phyloP scores from a whole-genome alignment of 2,888 invertebrate genomes.

The Raillietiella orientalis region DNA sequence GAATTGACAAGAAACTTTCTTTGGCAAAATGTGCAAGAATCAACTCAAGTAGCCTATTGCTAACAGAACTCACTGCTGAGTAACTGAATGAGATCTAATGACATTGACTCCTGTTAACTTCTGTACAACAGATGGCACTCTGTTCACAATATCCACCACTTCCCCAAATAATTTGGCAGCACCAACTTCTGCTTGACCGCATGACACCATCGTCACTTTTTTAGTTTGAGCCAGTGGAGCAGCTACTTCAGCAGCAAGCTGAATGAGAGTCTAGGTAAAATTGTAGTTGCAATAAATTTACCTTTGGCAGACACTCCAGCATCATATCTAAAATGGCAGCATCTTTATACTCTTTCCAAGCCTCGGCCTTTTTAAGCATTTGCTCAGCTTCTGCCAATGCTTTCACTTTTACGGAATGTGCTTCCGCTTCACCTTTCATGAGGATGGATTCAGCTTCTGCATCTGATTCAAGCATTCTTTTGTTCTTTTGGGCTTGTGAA shows the following conservation, averaged over 20 bases:
- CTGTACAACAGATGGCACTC: conserved; percentile 68
- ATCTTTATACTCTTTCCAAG: conserved; percentile 81
- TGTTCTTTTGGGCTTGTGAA: conserved; percentile 64
- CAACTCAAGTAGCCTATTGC: too few species aligned
- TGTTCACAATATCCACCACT: conserved; percentile 64
- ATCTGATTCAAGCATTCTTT: conserved; percentile 72
- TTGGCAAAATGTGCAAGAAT: too few species aligned
- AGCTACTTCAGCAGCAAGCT: conserved; percentile 88
- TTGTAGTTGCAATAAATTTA: too few species aligned
- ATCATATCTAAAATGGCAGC: conserved; percentile 92
- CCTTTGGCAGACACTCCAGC: conserved; percentile 75
- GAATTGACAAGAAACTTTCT: too few species aligned
- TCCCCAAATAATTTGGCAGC: conserved; percentile 81
- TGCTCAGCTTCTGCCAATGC: conserved; percentile 88
- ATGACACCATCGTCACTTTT: conserved; percentile 86
- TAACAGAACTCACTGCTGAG: too few species aligned
- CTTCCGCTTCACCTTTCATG: conserved; percentile 36
- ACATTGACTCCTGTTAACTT: conserved; percentile 79
- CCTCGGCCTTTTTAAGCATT: conserved; percentile 87
- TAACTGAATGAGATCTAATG: too few species aligned
- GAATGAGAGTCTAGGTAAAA: conserved; percentile 4
- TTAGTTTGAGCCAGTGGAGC: conserved; percentile 77
- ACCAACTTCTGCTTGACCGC: conserved; percentile 54
- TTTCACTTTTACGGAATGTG: conserved; percentile 71
- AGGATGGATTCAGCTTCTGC: conserved; percentile 68